Percentiles rank a stretch among this genome's conserved stretches.
Evolutionary conservation across 2,888 invertebrate species (phyloP).

Genomic region (Spicauda simplicius): DNA sequence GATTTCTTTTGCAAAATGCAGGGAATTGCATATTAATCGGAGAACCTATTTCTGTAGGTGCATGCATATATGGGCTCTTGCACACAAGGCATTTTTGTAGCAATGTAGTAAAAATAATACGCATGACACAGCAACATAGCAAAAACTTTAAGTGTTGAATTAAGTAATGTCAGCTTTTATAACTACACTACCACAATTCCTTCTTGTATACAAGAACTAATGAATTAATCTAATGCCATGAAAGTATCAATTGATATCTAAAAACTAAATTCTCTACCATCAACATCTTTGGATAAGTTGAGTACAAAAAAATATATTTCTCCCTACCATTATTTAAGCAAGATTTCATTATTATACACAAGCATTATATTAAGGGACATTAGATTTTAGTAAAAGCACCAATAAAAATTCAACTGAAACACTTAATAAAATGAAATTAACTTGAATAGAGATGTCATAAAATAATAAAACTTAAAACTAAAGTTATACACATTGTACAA

Average conservation of each 20-base stretch:
- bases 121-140: not conserved
- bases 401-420: constrained; percentile 39
- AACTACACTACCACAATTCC: not conserved
- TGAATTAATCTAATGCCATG: constrained; percentile 24
- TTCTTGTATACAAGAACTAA: constrained; percentile 1
- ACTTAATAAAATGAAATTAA: no score
- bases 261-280: constrained; percentile 26
- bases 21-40: not conserved
- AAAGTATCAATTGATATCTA: constrained; percentile 27
- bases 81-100: not conserved
- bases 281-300: constrained; percentile 35
- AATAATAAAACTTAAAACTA: constrained; percentile 51
- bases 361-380: constrained; percentile 35
- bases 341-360: constrained; percentile 26
- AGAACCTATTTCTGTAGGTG: not conserved
- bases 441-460: constrained; percentile 62
- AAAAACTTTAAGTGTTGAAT: not conserved
- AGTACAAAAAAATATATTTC: constrained; percentile 33
- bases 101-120: not conserved
- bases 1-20: not conserved
- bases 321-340: constrained; percentile 29
- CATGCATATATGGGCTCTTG: not conserved
- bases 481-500: constrained; percentile 65
- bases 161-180: not conserved
- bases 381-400: constrained; percentile 45